These are phyloP conservation scores for Nowickia ferox DNA, from an alignment of 2,888 invertebrate species.

Conservation along the genomic window DNA sequence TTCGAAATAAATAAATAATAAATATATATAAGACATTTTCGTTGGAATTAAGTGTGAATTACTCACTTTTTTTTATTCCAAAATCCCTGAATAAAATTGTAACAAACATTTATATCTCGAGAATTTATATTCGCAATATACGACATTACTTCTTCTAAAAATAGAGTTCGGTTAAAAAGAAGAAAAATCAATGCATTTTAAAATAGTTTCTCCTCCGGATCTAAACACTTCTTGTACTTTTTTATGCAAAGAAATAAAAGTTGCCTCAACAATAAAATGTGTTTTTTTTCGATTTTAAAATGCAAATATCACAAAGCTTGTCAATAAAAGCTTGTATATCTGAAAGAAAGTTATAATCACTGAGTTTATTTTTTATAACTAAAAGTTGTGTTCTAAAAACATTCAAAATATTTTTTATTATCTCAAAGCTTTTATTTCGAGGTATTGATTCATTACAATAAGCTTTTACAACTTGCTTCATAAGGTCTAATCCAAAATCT, in stretches of 20 bases:
- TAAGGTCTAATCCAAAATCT: slow-evolving; percentile 18
- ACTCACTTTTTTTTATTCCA: slow-evolving; percentile 22
- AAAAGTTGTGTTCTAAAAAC: slow-evolving; percentile 24
- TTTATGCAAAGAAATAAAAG: slow-evolving; percentile 44
- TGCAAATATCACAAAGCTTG: slow-evolving; percentile 19
- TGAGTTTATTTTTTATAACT: slow-evolving; percentile 28
- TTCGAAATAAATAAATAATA: slow-evolving; percentile 49
- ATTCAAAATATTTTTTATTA: slow-evolving; percentile 25
- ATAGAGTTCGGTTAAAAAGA: slow-evolving; percentile 33
- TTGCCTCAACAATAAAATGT: slow-evolving; percentile 39
- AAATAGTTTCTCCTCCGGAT: slow-evolving; percentile 20
- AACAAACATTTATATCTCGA: slow-evolving; percentile 5
- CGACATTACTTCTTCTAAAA: slow-evolving; percentile 38
- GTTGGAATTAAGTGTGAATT: background rate
- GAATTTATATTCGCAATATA: slow-evolving; percentile 23
- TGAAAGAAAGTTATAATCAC: background rate
- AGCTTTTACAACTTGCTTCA: slow-evolving; percentile 45
- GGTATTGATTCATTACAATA: slow-evolving; percentile 52
- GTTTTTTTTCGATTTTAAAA: slow-evolving; percentile 44
- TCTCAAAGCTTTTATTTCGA: slow-evolving; percentile 40
- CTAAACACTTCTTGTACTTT: slow-evolving; percentile 43
- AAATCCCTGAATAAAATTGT: slow-evolving; percentile 36
- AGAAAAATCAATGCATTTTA: slow-evolving; percentile 44
- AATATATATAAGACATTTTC: slow-evolving; percentile 37
- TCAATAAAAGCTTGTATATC: slow-evolving; percentile 34